phyloP scores from a whole-genome alignment of 2,113 vertebrate species.

The Leiothrix lutea region DNA sequence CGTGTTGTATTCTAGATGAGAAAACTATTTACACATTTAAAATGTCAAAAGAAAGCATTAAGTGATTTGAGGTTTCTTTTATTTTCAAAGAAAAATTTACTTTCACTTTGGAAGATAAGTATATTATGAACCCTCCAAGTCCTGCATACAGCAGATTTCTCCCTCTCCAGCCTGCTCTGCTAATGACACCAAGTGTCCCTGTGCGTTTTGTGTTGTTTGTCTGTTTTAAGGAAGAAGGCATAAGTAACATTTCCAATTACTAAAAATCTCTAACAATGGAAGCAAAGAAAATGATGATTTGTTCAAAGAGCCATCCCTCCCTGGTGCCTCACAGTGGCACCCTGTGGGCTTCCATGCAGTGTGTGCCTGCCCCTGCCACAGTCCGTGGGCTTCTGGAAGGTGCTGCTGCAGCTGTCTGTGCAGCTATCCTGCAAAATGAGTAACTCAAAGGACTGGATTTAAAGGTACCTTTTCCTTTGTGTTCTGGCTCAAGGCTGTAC shows the following conservation, averaged over 20 bases:
- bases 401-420: neutral
- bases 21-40: neutral
- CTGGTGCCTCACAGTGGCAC: neutral
- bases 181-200: neutral
- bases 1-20: neutral
- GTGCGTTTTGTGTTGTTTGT: neutral
- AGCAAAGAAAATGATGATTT: neutral
- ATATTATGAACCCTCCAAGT: neutral
- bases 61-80: neutral
- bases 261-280: neutral
- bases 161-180: neutral
- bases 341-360: rapidly evolving
- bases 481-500: neutral
- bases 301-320: neutral
- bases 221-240: neutral
- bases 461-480: neutral
- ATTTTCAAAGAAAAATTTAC: neutral
- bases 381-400: neutral
- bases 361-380: neutral
- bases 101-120: neutral
- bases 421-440: neutral
- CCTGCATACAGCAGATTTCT: neutral
- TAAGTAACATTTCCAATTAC: neutral
- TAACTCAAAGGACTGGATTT: neutral
- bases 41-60: neutral